A percentile compares a stretch with the other conserved stretches of the same genome.
Conservation (phyloP, 2,888 invertebrate species). For the Cantharis rustica region DNA sequence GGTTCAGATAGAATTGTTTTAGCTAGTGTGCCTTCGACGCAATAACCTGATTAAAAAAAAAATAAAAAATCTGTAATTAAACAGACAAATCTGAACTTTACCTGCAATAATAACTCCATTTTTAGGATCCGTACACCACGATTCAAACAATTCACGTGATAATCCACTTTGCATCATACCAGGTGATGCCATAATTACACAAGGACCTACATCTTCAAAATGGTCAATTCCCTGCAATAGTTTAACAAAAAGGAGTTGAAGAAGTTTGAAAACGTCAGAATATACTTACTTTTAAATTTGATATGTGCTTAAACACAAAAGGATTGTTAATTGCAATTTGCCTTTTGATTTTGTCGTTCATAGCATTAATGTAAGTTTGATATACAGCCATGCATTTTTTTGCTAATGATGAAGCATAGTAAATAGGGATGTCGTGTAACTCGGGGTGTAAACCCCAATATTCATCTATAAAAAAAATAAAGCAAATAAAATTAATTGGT, state of each 20-base stretch:
- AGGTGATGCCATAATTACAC: conserved; percentile 99
- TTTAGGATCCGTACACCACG: conserved; percentile 97
- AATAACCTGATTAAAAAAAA: conserved; percentile 65
- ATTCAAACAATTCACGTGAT: conserved; percentile 96
- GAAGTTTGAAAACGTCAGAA: not conserved
- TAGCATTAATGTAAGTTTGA: conserved; percentile 98
- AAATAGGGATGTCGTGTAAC: conserved; percentile 97
- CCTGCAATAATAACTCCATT: conserved; percentile 99
- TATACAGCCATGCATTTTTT: conserved; percentile 99
- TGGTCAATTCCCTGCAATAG: conserved; percentile 88
- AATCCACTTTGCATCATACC: conserved; percentile 99
- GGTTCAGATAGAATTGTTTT: conserved; percentile 97
- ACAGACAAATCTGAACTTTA: conserved; percentile 30
- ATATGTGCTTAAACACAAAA: conserved; percentile 97
- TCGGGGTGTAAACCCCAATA: conserved; percentile 98
- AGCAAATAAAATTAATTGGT: not conserved
- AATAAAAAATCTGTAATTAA: not conserved
- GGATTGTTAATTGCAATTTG: conserved; percentile 99
- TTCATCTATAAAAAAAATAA: conserved; percentile 72
- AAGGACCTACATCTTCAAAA: conserved; percentile 99
- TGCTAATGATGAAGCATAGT: conserved; percentile 98
- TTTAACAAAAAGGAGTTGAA: not conserved
- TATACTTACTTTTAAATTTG: conserved; percentile 77
- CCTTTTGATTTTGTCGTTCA: conserved; percentile 96
- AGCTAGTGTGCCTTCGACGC: conserved; percentile 88